Percentiles rank a stretch among this genome's conserved stretches.
These are phyloP conservation scores for Drosophila paranaensis DNA, from an alignment of 2,888 invertebrate species.

Conservation along the genomic window DNA sequence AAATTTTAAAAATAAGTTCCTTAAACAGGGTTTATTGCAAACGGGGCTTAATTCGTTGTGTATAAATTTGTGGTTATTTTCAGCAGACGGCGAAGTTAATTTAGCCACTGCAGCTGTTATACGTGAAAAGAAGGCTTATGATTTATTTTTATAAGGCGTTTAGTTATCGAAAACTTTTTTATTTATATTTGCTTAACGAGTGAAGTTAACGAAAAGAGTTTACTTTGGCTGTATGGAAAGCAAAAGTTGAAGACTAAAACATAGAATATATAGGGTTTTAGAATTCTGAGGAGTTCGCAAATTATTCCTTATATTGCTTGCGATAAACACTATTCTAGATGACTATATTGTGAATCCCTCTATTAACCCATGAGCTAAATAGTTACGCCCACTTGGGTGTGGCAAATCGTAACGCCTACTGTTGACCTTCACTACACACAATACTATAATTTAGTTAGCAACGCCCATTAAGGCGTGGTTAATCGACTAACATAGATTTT, in stretches of 20 bases:
- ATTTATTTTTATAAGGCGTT: not conserved
- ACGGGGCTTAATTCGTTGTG: not conserved
- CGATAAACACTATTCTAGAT: too few relatives aligned
- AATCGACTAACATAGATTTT: not conserved
- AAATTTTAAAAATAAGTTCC: slow-evolving; percentile 2
- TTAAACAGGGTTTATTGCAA: not conserved
- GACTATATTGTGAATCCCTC: not conserved
- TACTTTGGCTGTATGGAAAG: too few relatives aligned
- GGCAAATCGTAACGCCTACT: not conserved
- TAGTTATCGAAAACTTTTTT: not conserved
- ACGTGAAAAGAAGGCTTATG: not conserved
- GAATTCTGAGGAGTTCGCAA: too few relatives aligned
- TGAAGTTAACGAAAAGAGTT: not conserved
- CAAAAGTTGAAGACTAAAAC: not conserved
- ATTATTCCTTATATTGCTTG: too few relatives aligned
- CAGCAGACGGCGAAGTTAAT: not conserved
- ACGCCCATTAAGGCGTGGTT: not conserved
- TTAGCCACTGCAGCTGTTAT: not conserved
- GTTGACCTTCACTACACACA: not conserved
- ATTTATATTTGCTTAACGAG: not conserved
- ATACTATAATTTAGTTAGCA: not conserved
- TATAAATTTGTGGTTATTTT: slow-evolving; percentile 2
- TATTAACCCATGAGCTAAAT: not conserved
- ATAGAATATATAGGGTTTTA: too few relatives aligned
- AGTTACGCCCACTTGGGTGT: not conserved